Conservation (phyloP, 2,113 vertebrate species). For the Cercocebus atys region DNA sequence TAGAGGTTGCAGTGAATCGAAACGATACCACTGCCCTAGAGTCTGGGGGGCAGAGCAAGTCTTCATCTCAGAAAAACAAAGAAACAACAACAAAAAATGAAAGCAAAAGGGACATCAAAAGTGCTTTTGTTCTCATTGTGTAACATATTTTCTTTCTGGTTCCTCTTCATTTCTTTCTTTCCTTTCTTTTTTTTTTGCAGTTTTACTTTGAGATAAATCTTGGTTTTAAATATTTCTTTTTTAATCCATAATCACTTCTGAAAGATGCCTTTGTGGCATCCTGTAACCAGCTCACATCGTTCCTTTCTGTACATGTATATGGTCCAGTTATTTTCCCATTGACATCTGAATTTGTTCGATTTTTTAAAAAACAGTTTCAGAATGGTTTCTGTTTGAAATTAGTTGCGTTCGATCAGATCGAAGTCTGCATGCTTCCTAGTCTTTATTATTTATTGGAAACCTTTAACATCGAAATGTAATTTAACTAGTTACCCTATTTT, state of each 20-base stretch:
- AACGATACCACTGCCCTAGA: not conserved
- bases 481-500: not conserved
- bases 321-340: not conserved
- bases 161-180: no score
- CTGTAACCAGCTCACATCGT: not conserved
- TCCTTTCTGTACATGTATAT: not conserved
- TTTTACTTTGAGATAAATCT: not conserved
- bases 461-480: not conserved
- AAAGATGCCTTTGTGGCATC: no score
- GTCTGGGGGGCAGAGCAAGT: fast-evolving
- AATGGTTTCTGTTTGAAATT: not conserved
- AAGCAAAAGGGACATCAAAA: not conserved
- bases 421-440: not conserved
- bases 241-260: no score
- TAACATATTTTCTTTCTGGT: not conserved
- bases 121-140: not conserved
- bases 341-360: not conserved
- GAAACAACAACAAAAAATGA: not conserved
- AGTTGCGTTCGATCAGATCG: no score
- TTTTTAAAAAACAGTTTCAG: not conserved
- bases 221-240: not conserved
- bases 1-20: no score
- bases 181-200: no score
- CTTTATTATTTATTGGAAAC: not conserved
- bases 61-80: no score